Percentiles rank a stretch among this genome's conserved stretches.
phyloP scores from a whole-genome alignment of 2,113 vertebrate species.

The Silurus glanis region DNA sequence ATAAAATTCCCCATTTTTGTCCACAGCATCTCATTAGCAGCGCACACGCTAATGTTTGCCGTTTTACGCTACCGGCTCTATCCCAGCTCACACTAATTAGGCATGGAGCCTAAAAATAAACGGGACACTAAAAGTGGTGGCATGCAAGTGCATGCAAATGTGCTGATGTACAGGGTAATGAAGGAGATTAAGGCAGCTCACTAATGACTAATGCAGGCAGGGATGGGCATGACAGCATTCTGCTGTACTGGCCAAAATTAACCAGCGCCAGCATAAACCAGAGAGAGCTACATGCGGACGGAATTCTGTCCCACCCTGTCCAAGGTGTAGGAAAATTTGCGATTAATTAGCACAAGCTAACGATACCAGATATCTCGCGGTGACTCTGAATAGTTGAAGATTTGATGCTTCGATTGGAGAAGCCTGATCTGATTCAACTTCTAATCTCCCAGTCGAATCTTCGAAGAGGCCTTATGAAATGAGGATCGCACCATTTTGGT shows the following conservation, averaged over 20 bases:
- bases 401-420: too few relatives aligned
- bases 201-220: constrained; percentile 71
- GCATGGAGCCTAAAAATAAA: constrained; percentile 75
- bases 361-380: background rate
- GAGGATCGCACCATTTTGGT: too few relatives aligned
- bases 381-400: too few relatives aligned
- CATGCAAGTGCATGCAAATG: constrained; percentile 74
- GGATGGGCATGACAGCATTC: constrained; percentile 68
- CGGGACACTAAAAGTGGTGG: constrained; percentile 68
- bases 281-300: background rate
- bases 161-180: constrained; percentile 74
- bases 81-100: constrained; percentile 77
- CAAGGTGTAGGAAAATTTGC: background rate
- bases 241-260: constrained; percentile 33
- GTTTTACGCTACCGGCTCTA: constrained; percentile 74
- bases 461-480: too few relatives aligned
- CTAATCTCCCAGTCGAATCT: too few relatives aligned
- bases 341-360: background rate
- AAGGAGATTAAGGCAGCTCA: constrained; percentile 67
- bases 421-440: too few relatives aligned
- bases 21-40: constrained; percentile 75
- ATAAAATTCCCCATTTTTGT: constrained; percentile 72
- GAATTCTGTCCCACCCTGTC: background rate
- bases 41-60: constrained; percentile 69
- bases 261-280: constrained; percentile 14